These are phyloP conservation scores for Monarcha castaneiventris DNA, from an alignment of 2,113 vertebrate genomes.

Conservation along the genomic window DNA sequence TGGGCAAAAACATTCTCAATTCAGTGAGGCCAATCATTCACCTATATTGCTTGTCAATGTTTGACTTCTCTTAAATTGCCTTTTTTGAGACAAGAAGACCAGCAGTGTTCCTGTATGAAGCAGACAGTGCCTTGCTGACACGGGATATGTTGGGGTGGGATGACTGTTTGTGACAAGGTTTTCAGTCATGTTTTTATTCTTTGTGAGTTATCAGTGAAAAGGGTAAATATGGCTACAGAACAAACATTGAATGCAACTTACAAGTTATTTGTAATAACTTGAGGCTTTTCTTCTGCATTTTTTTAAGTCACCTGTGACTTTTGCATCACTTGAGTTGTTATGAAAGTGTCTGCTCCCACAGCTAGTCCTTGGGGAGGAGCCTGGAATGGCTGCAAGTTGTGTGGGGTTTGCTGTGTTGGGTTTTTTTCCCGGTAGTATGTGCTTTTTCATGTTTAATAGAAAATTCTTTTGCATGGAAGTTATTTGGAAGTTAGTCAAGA, in stretches of 20 bases:
- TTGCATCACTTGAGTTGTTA: background rate
- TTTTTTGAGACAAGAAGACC: background rate
- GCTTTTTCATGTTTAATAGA: background rate
- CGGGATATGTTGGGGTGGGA: background rate
- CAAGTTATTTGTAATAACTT: background rate
- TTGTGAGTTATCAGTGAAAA: background rate
- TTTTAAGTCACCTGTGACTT: background rate
- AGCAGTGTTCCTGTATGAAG: background rate
- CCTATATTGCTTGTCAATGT: background rate
- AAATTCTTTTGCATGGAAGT: background rate
- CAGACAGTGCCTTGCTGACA: background rate
- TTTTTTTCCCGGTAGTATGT: accelerated
- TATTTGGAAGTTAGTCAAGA: background rate
- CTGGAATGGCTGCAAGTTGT: background rate
- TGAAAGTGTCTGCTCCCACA: background rate
- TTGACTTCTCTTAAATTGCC: background rate
- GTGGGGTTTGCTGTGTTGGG: background rate
- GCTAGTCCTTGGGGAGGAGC: background rate
- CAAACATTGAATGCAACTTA: background rate
- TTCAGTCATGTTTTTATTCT: background rate
- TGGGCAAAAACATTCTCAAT: background rate
- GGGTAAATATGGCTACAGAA: background rate
- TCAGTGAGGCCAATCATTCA: background rate
- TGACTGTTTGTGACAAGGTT: background rate
- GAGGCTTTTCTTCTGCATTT: background rate